Base-by-base conservation (phyloP, 2,113 vertebrate genomes). In the Tyto alba region DNA sequence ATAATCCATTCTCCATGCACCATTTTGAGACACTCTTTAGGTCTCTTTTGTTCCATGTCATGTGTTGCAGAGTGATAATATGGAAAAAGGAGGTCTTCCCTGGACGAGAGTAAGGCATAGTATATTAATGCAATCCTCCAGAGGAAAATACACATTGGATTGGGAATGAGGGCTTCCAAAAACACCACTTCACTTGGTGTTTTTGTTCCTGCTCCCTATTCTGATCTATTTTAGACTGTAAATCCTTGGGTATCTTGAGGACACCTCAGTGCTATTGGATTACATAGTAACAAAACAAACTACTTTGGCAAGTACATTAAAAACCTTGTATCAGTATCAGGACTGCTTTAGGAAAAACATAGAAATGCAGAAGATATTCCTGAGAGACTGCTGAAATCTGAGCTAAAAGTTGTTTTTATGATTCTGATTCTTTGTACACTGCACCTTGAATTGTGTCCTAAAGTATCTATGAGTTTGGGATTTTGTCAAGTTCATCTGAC, bases 21-120 rank as follows among this genome's bases (percentile, higher is more conserved):
- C 11, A n/a, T n/a, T n/a, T n/a, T 67, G 11, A 6, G 16, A 22
- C 38, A 9, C 8, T 8, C 9, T 73, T 53, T 1, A 0, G 2
- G 7, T 69, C 12, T n/a, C 25, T 91, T 18, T 18, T 81, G 17
- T 57, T 88, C 15, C 7, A 11, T 23, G 21, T 59, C 17, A 43
- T 5, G 14, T 50, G 10, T 20, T 59, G 7, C 3, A 11, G 48
- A 80, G 6, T 1, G 9, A 29, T 15, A 10, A 29, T 15, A 10
- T 66, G 17, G 16, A 6, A 12, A 85, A 85, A n/a, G 8, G 8
- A 80, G 6, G 9, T 34, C 66, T 93, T 38, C 19, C 34, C 16
- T 34, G 53, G 30, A 11, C 29, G 29, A 41, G 2, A 73, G 22
- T 16, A 21, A n/a, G 5, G 38, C 21, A 29, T 6, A 78, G 12